Evolutionary conservation across 2,888 invertebrate species (phyloP), one percentile per base, ranked within the genome.

Genomic region (Leucophenga maculata): DNA sequence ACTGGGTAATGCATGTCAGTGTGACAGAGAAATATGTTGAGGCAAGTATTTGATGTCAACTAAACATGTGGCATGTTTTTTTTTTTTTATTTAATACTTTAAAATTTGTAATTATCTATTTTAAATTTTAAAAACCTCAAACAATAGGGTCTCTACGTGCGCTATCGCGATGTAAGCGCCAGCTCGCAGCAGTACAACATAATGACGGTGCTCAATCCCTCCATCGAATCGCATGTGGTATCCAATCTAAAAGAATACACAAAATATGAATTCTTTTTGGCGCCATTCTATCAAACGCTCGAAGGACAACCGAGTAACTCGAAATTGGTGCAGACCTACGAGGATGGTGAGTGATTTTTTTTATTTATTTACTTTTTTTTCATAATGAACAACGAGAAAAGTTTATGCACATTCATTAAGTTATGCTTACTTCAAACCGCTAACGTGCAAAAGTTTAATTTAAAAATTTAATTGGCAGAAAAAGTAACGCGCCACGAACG

Each of bases 271-370:
- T 94, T 97, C 85, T 95, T 96, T 86, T 91, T 97, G 71, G 93
- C 94, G 46, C 96, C 96, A 1, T 97, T 94, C 88, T 95, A 93
- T 88, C 93, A 93, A 81, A 93, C 92, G n/a, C 91, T 95, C 46
- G 94, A 98, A 87, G 98, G 98, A 6, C 95, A 95, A 86, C 97
- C 97, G 57, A 97, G 97, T 71, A 98, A 98, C 89, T 94, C 96
- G 48, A 93, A 94, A 86, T 91, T 93, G 62, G 94, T 94, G 55
- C 93, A 93, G 77, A 98, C 97, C 6, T 91, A 94, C 72, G 97
- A 97, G 90, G 97, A 97, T 87, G 92, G 92, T 92, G 85, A 90
- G 90, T 77, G 16, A 22, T 22, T 48, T 68, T 48, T 26, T 67
- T 20, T 59, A 16, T 26, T 26, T 48, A 31, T 67, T 67, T 57